Conservation (phyloP, 1,140 invertebrate genomes). For the Hypothenemus hampei region DNA sequence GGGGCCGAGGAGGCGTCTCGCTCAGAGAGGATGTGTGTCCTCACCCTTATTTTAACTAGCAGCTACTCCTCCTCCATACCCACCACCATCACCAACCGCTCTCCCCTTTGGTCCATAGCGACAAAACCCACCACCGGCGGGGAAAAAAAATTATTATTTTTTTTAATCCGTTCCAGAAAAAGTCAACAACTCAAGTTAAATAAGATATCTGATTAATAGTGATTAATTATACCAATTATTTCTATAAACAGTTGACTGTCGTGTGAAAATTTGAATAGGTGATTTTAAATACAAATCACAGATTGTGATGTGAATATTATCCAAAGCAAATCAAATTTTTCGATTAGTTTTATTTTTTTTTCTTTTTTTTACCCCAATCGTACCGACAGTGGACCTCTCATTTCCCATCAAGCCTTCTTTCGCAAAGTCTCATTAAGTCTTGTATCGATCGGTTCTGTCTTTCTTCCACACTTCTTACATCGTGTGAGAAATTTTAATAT, state of each 20-base stretch:
- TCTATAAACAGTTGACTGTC: no score
- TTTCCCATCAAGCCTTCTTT: slow-evolving; percentile 31
- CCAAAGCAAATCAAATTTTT: no score
- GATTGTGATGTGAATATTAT: no score
- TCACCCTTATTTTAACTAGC: slow-evolving; percentile 28
- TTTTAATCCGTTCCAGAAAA: no score
- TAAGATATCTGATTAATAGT: no score
- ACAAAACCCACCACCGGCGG: slow-evolving; percentile 12
- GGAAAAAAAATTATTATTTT: slow-evolving; percentile 14
- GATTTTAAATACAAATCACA: no score
- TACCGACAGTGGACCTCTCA: slow-evolving; percentile 26
- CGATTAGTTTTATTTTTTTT: neutral
- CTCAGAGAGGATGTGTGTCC: slow-evolving; percentile 24
- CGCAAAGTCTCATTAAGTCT: slow-evolving; percentile 30
- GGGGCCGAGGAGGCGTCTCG: slow-evolving; percentile 10
- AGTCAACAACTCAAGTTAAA: no score
- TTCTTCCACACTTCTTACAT: slow-evolving; percentile 32
- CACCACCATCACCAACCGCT: slow-evolving; percentile 3
- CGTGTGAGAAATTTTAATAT: slow-evolving; percentile 32
- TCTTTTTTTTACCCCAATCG: slow-evolving; percentile 5
- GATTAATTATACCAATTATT: no score
- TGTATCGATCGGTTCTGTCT: slow-evolving; percentile 31
- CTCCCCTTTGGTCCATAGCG: slow-evolving; percentile 9
- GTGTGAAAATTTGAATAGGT: no score
- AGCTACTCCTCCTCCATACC: no score